These are phyloP conservation scores for Actenoides lindsayi DNA, from an alignment of 2,113 vertebrate species.

Conservation along the genomic window DNA sequence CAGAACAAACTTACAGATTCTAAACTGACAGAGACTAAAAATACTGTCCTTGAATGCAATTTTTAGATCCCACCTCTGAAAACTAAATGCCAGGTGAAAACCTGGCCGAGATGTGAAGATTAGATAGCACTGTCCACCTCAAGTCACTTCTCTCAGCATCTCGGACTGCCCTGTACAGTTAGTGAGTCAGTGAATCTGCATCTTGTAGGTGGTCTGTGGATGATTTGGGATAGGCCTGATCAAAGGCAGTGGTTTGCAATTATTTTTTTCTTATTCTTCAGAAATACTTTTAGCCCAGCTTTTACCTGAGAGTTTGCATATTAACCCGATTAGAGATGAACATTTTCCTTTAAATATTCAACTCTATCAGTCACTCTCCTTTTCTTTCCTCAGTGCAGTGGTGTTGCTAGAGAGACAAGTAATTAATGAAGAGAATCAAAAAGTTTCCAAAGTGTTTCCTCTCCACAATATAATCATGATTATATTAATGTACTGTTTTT, in stretches of 20 bases:
- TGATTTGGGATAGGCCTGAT: neutral
- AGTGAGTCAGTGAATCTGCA: neutral
- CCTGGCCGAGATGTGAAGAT: neutral
- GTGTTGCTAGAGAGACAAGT: neutral
- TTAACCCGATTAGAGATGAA: neutral
- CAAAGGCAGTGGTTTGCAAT: neutral
- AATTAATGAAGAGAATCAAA: slow-evolving; percentile 34
- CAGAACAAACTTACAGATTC: neutral
- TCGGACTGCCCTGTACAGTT: neutral
- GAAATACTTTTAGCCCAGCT: neutral
- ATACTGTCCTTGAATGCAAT: neutral
- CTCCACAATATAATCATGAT: slow-evolving; percentile 42
- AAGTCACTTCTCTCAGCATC: neutral
- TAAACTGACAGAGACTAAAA: neutral
- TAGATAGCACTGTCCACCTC: neutral
- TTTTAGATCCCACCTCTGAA: neutral
- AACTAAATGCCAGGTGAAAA: neutral
- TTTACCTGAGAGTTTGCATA: neutral
- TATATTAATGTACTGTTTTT: slow-evolving; percentile 40
- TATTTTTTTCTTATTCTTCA: neutral
- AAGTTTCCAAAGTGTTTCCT: slow-evolving; percentile 39
- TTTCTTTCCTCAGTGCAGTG: slow-evolving; percentile 17
- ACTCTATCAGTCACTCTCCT: neutral
- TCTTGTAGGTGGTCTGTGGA: neutral
- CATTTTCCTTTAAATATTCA: slow-evolving; percentile 1